A percentile compares a stretch with the other conserved stretches of the same genome.
Conservation (phyloP, 1,140 invertebrate species). For the Luehdorfia chinensis region DNA sequence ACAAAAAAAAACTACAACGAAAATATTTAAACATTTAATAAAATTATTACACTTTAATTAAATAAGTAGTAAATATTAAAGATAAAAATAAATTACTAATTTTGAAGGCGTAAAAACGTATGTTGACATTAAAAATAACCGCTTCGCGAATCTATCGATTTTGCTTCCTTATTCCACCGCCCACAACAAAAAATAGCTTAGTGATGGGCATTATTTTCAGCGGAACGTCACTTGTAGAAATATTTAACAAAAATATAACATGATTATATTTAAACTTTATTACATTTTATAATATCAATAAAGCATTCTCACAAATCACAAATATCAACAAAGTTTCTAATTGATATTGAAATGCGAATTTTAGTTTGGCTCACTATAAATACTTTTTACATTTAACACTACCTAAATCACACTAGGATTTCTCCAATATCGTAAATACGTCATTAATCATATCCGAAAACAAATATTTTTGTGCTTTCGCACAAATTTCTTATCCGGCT, state of each 20-base stretch:
- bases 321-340: background rate
- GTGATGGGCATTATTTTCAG: conserved; percentile 21
- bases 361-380: no score
- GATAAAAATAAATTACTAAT: conserved; percentile 24
- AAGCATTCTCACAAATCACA: no score
- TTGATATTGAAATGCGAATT: background rate
- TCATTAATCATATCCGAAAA: no score
- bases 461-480: no score
- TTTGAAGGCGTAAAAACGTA: conserved; percentile 40
- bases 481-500: no score
- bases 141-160: conserved; percentile 52
- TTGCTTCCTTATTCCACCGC: conserved; percentile 30
- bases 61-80: conserved; percentile 5
- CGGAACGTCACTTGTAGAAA: background rate
- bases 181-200: conserved; percentile 31
- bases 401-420: no score
- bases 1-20: conserved; percentile 19
- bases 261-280: no score
- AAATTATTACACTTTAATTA: conserved; percentile 1
- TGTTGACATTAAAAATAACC: conserved; percentile 61
- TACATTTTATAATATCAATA: no score
- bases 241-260: no score
- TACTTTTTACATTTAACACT: no score
- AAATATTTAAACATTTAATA: conserved; percentile 12
- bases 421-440: no score